Percentiles rank a stretch among this genome's conserved stretches.
Conservation (phyloP, 2,113 vertebrate species). For the Sprattus sprattus region DNA sequence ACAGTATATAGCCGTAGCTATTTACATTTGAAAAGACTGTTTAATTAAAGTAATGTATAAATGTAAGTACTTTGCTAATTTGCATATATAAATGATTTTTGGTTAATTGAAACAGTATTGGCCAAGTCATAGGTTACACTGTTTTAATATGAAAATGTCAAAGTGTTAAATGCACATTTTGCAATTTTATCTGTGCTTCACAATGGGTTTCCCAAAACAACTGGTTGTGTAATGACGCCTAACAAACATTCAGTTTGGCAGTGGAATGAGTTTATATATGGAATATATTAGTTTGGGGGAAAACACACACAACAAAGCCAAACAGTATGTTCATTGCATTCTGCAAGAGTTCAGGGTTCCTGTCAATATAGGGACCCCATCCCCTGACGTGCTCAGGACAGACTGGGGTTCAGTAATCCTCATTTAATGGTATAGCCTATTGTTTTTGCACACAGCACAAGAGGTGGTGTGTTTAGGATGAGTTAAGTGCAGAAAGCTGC, state of each 20-base stretch:
- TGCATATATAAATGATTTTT: conserved; percentile 27
- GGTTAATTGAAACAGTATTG: background rate
- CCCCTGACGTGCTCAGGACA: background rate
- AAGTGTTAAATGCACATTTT: background rate
- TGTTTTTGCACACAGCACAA: background rate
- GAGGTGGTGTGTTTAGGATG: background rate
- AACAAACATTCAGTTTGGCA: background rate
- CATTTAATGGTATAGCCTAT: background rate
- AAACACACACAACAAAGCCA: background rate
- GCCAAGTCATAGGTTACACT: background rate
- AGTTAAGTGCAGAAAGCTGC: background rate
- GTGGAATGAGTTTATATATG: background rate
- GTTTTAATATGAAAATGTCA: background rate
- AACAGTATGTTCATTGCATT: background rate
- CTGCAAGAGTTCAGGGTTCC: background rate
- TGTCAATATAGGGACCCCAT: background rate
- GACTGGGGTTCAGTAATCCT: background rate
- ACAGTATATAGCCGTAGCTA: background rate
- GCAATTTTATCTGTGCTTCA: background rate
- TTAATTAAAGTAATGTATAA: background rate
- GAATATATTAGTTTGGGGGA: background rate
- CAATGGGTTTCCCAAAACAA: background rate
- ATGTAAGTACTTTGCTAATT: conserved; percentile 54
- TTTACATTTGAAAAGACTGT: background rate
- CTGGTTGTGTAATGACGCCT: background rate